Conservation (phyloP, 2,888 invertebrate species). For the Athalia circularis region DNA sequence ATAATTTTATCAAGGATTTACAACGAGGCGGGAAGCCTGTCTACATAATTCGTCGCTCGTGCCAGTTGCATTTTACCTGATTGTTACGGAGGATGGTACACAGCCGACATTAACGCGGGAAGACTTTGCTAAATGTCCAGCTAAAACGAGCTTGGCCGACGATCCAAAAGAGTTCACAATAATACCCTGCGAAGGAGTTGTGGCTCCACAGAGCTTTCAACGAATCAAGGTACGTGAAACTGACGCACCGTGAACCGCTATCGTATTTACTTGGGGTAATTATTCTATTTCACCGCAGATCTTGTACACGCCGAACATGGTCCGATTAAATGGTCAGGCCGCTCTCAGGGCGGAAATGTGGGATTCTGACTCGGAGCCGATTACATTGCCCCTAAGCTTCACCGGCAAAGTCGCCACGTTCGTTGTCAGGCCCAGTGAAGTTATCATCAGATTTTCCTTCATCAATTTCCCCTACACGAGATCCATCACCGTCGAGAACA, state of each 20-base stretch:
- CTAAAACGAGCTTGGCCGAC: constrained; percentile 73
- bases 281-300: constrained; percentile 67
- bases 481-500: constrained; percentile 75
- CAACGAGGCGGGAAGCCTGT: constrained; percentile 73
- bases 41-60: constrained; percentile 78
- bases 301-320: constrained; percentile 76
- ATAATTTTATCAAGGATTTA: constrained; percentile 72
- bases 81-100: constrained; percentile 77
- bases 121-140: constrained; percentile 73
- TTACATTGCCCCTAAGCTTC: constrained; percentile 76
- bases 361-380: constrained; percentile 77
- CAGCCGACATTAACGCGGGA: constrained; percentile 75
- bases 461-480: constrained; percentile 77
- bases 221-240: constrained; percentile 72
- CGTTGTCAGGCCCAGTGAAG: constrained; percentile 74
- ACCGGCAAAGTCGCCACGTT: constrained; percentile 76
- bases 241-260: constrained; percentile 18
- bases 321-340: constrained; percentile 73
- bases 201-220: constrained; percentile 74
- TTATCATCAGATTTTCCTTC: constrained; percentile 78
- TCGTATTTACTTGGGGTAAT: constrained; percentile 16
- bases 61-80: constrained; percentile 75
- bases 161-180: constrained; percentile 78
- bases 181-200: constrained; percentile 74
- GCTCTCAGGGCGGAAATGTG: constrained; percentile 77